Conservation (phyloP, 2,113 vertebrate genomes). For the Microcebus tavaratra region DNA sequence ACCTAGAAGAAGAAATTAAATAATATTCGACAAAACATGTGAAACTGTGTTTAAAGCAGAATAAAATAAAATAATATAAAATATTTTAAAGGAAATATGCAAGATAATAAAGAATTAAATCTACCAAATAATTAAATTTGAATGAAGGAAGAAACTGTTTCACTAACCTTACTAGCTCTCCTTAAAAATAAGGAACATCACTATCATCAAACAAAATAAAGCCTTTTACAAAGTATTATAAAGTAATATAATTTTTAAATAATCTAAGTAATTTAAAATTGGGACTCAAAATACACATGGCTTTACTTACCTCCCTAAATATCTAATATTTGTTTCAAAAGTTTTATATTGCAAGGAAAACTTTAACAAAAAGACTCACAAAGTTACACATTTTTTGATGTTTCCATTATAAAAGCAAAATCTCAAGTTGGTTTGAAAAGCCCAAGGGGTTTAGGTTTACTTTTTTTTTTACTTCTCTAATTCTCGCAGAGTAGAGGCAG, state of each 20-base stretch:
- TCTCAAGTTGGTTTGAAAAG: not conserved
- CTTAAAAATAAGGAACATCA: constrained; percentile 35
- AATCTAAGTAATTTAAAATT: constrained; percentile 44
- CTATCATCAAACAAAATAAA: constrained; percentile 1
- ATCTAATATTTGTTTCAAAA: constrained; percentile 35
- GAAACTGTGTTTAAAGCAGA: constrained; percentile 41
- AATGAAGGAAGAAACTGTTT: constrained; percentile 44
- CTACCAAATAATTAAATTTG: constrained; percentile 44
- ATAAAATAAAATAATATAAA: constrained; percentile 12
- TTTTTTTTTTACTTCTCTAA: not conserved
- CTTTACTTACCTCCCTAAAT: constrained; percentile 73
- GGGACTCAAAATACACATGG: constrained; percentile 42
- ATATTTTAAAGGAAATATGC: constrained; percentile 18
- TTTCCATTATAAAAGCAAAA: constrained; percentile 3
- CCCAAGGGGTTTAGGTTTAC: not conserved
- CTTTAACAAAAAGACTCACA: not conserved
- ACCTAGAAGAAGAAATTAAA: constrained; percentile 14
- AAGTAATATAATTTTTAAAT: constrained; percentile 51
- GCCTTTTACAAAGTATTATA: not conserved
- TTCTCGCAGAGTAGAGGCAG: not conserved
- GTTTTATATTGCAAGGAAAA: constrained; percentile 1
- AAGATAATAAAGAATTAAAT: constrained; percentile 40
- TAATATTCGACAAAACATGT: not conserved
- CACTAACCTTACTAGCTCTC: constrained; percentile 42
- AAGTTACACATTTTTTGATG: not conserved